Evolutionary conservation across 2,888 invertebrate species (phyloP).

Genomic region (Xanthostigma xanthostigma): DNA sequence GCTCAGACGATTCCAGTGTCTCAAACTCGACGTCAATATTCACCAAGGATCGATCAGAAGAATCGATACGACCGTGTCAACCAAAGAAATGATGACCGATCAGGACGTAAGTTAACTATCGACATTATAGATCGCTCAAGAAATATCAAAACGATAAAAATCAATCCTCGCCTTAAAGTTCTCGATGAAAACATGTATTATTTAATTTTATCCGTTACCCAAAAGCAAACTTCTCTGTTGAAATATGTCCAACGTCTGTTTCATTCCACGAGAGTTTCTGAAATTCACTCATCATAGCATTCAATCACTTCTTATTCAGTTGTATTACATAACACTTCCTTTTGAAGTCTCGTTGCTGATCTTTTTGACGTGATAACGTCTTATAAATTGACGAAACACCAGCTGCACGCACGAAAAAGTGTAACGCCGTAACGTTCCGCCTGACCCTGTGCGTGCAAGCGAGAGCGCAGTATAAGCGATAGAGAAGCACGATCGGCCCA

Average conservation of each 20-base stretch:
- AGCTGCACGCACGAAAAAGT: too few relatives aligned
- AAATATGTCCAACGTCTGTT: too few relatives aligned
- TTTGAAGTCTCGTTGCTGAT: too few relatives aligned
- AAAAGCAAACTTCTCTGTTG: neutral
- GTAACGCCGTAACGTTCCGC: too few relatives aligned
- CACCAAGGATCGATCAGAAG: conserved; percentile 84
- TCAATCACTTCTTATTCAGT: neutral
- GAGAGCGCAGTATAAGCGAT: too few relatives aligned
- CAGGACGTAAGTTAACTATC: conserved; percentile 62
- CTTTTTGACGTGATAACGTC: too few relatives aligned
- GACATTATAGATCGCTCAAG: neutral
- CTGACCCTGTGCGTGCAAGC: too few relatives aligned
- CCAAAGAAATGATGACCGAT: conserved; percentile 89
- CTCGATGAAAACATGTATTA: neutral
- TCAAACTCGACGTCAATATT: conserved; percentile 76
- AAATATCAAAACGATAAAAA: neutral
- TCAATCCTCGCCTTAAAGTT: neutral
- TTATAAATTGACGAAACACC: too few relatives aligned
- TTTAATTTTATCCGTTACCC: conserved; percentile 1
- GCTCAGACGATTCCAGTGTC: conserved; percentile 75
- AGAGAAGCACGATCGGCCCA: too few relatives aligned
- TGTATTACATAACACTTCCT: too few relatives aligned
- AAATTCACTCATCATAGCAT: neutral
- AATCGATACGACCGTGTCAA: conserved; percentile 84
- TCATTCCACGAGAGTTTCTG: neutral